Base-by-base conservation (phyloP, 2,113 vertebrate species). In the Lasiurus cinereus region DNA sequence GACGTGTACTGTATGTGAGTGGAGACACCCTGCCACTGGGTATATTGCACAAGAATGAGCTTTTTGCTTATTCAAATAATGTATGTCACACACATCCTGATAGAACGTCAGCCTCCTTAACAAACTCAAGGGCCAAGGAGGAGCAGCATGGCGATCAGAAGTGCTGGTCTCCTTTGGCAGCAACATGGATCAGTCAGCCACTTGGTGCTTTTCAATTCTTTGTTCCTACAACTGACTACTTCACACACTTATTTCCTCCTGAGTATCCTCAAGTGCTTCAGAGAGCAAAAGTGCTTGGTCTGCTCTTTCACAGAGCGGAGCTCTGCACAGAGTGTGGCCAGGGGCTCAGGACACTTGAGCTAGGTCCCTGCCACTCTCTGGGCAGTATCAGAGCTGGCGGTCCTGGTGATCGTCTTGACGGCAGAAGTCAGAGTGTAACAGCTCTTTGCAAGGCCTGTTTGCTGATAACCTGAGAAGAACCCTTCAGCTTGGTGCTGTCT, bases 1-100 rank as follows among this genome's bases (percentile, higher is more conserved):
- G 15, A 72, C 48, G 5, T 0, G 79, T 39, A 31, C 52, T 73
- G 36, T 9, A 14, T 59, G 43, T 14, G 15, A 87, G 88, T 3
- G 46, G 72, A 33, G 77, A 72, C 18, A 39, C 72, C 62, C 9
- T 24, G 83, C 52, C 73, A 82, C 27, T 67, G 6, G 19, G 72
- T 39, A 2, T 96, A 36, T 70, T 95, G 96, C 96, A 96, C 97
- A 80, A 80, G 94, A 91, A 66, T n/a, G 91, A 91, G 89, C 83
- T 92, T 84, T 83, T 67, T 94, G 69, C 77, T 88, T 84, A 73
- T 31, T 82, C 93, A 1, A 36, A 50, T 18, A 31, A 8, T 0
- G 39, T 22, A 27, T 54, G 14, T 52, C 66, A 27, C 50, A 13
- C 1, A 64, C 27, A 54, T 66, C 66, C 62, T 62, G 94, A 14